Percentiles rank a stretch among this genome's conserved stretches.
phyloP scores from a whole-genome alignment of 2,888 invertebrate genomes.

The Chrysotoxum bicinctum region DNA sequence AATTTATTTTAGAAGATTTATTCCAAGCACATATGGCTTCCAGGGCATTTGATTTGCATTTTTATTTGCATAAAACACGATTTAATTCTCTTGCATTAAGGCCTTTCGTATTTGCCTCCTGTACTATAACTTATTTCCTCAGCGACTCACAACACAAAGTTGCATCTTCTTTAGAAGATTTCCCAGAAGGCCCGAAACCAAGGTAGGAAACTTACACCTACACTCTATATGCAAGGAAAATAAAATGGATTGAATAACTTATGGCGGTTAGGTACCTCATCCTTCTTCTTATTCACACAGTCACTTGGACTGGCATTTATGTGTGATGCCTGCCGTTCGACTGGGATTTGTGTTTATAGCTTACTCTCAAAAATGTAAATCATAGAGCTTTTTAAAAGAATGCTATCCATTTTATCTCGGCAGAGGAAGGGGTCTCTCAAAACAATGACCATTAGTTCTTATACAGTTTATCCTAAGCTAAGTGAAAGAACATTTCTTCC shows the following conservation, averaged over 20 bases:
- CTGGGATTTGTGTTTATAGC: constrained; percentile 21
- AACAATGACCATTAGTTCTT: constrained; percentile 12
- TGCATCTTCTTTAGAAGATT: constrained; percentile 62
- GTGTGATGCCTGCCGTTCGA: constrained; percentile 16
- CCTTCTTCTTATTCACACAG: constrained; percentile 23
- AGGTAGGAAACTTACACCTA: constrained; percentile 8
- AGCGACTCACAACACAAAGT: constrained; percentile 57
- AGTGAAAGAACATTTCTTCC: constrained; percentile 31
- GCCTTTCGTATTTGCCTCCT: neutral
- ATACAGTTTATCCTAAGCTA: constrained; percentile 7
- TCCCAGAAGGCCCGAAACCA: constrained; percentile 39
- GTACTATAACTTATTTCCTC: constrained; percentile 40
- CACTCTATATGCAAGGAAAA: constrained; percentile 12
- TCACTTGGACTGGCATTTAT: constrained; percentile 18
- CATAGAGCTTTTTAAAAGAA: constrained; percentile 3
- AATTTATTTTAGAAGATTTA: constrained; percentile 19
- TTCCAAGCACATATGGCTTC: constrained; percentile 11
- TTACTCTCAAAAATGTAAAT: constrained; percentile 45
- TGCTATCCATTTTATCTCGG: neutral
- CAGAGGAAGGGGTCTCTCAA: neutral
- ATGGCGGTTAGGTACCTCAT: constrained; percentile 27
- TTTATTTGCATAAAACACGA: constrained; percentile 57
- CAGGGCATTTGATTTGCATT: constrained; percentile 42
- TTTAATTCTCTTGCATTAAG: constrained; percentile 36
- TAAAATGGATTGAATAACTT: constrained; percentile 63